Percentiles rank a stretch among this genome's conserved stretches.
Evolutionary conservation across 2,797 vertebrate genomes (phyloP).

Genomic region (Fringilla coelebs): DNA sequence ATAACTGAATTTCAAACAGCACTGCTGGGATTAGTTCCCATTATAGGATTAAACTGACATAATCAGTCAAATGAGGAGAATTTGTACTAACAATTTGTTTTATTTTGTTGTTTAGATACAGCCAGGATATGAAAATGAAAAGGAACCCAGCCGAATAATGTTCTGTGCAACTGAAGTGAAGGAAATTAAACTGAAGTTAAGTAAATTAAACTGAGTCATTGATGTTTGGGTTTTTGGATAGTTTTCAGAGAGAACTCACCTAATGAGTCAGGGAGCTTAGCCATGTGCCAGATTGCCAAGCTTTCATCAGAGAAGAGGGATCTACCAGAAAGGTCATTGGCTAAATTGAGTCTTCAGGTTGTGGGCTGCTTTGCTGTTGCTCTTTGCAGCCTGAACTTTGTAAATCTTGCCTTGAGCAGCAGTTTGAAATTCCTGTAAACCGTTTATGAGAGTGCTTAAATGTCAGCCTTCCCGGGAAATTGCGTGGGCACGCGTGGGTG

Average conservation of each 20-base stretch:
- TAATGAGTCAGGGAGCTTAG: not conserved
- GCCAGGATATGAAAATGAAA: not conserved
- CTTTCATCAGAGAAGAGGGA: not conserved
- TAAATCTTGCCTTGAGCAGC: not conserved
- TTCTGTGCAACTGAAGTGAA: not conserved
- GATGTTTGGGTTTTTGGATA: not conserved
- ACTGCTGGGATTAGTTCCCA: not conserved
- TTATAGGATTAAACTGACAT: not conserved
- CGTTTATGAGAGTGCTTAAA: not conserved
- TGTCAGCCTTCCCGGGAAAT: not conserved
- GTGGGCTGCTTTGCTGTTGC: not conserved
- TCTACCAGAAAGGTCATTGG: not conserved
- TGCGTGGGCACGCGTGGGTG: rapidly evolving
- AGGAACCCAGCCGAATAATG: not conserved
- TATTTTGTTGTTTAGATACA: not conserved
- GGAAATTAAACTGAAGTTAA: not conserved
- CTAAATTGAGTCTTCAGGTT: not conserved
- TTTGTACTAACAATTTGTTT: not conserved
- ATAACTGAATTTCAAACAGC: not conserved
- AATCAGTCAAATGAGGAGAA: not conserved
- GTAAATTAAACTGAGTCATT: not conserved
- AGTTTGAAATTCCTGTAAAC: not conserved
- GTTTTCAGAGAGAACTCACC: not conserved
- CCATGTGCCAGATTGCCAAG: not conserved
- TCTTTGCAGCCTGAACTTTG: not conserved